Evolutionary conservation across 1,140 invertebrate species (phyloP), one percentile per base, ranked within the genome.

Genomic region (Drosophila albomicans): DNA sequence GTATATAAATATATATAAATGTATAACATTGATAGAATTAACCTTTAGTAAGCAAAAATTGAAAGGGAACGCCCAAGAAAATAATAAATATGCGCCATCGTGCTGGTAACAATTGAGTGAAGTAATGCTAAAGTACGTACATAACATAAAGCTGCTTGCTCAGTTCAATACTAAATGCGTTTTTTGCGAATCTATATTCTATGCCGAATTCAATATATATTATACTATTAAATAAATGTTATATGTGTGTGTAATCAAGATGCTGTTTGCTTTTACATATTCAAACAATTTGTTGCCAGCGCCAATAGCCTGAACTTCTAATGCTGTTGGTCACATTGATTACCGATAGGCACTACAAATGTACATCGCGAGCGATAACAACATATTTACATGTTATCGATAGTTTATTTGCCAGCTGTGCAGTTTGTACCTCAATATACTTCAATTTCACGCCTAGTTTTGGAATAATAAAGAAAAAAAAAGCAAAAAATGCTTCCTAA

Each of bases 401-500:
- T 79, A 75, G n/a, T 28, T 45, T 28, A 51, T 59, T 86, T 87
- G 84, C 84, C 84, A 87, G 84, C 84, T 88, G 84, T 88, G 85
- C 84, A 87, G 62, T 70, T 79, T 68, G 75, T 82, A 78, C 66
- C 48, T 54, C 16, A 63, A 70, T 58, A 70, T 58, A 68, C 45
- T 64, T 35, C 49, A 35, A 56, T 58, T 76, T 52, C 28, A 66
- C 62, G 43, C 59, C 59, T 16, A 64, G 52, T 58, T 75, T 61
- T 73, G 28, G 3, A 13, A 32, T 48, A 8, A 51, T 32, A 92
- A 84, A 79, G 10, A 35, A 8, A 51, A 52, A 92, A 84, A 79
- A n/a, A 35, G 45, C 2, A 5, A 30, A 92, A 82, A 79, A 93
- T 93, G 93, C 89, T 92, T 71, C 93, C 93, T 1, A 93, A 93